phyloP scores from a whole-genome alignment of 2,797 vertebrate species.

The Sciaenops ocellatus region DNA sequence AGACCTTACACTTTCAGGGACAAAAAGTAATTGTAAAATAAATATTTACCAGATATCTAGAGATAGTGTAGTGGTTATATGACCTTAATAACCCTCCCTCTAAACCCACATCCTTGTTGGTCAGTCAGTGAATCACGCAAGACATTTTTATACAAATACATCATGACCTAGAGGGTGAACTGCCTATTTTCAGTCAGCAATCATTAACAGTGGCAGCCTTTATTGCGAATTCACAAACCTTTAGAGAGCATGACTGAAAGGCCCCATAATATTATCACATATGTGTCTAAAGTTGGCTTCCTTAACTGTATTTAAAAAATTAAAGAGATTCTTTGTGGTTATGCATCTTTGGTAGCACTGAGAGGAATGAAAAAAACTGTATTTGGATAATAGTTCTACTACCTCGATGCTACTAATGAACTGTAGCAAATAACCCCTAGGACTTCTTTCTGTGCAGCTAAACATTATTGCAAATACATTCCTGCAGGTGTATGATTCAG shows the following conservation, averaged over 20 bases:
- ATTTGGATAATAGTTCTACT: not conserved
- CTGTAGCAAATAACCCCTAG: not conserved
- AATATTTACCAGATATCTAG: constrained; percentile 42
- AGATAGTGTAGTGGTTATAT: constrained; percentile 15
- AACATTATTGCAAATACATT: not conserved
- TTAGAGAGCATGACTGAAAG: not conserved
- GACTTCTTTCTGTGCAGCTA: not conserved
- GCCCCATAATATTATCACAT: too few species aligned
- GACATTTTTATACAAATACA: not conserved
- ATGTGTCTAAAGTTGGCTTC: not conserved
- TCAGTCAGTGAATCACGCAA: constrained; percentile 1
- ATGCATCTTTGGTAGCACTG: not conserved
- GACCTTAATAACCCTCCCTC: constrained; percentile 21
- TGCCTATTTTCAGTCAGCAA: constrained; percentile 19
- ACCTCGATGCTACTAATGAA: not conserved
- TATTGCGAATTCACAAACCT: not conserved
- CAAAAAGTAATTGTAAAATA: constrained; percentile 30
- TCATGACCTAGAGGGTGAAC: not conserved
- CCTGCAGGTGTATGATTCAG: not conserved
- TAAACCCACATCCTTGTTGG: constrained; percentile 32
- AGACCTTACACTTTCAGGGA: not conserved
- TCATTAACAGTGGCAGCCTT: constrained; percentile 23
- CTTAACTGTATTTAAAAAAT: not conserved
- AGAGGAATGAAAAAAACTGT: not conserved
- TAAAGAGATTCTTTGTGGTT: too few species aligned